Evolutionary conservation across 53 echinoderm and acorn worm species (phyloP), one percentile per base, ranked within the genome.

Genomic region (Arbacia lixula): DNA sequence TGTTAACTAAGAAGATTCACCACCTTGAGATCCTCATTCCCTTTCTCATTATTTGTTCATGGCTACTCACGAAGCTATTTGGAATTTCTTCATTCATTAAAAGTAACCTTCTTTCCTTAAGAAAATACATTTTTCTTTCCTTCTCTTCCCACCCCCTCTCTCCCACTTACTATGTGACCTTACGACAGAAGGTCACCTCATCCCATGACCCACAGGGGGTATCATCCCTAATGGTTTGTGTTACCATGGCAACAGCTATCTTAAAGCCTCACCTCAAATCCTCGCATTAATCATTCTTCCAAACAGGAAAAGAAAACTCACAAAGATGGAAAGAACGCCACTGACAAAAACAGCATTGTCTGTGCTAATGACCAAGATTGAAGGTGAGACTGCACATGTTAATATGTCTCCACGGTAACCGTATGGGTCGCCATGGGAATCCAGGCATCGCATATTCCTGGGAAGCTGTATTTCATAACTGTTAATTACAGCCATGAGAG

Each of bases 201-300:
- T 69, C 4, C 21, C 36, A 27, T 74, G 53, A 74, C 31, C 74
- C 54, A 6, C 53, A 50, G n/a, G 30, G 53, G 53, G 52, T 74
- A 53, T 74, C 53, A 50, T 33, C 74, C 12, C 54, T 58, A 56
- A 77, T 77, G 77, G 77, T 25, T 77, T 19, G 38, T 22, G 77
- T 60, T 77, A 30, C 77, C 58, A 58, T 77, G 60, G 77, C 24
- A 60, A 58, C 77, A 77, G 40, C 36, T 26, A 39, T 77, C 77
- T 57, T 77, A 57, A 77, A 77, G 77, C 33, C 46, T 74, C 33
- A 74, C 42, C 74, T 51, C 50, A 32, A 74, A 74, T 27, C 74
- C 53, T 32, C 20, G 74, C 74, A 74, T 74, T 74, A 74, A 74
- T 74, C 74, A 74, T 53, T 53, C 43, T 27, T 27, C 12, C 14